Evolutionary conservation across 2,888 invertebrate genomes (phyloP), one percentile per base, ranked within the genome.

Genomic region (Tiliacea citrago): DNA sequence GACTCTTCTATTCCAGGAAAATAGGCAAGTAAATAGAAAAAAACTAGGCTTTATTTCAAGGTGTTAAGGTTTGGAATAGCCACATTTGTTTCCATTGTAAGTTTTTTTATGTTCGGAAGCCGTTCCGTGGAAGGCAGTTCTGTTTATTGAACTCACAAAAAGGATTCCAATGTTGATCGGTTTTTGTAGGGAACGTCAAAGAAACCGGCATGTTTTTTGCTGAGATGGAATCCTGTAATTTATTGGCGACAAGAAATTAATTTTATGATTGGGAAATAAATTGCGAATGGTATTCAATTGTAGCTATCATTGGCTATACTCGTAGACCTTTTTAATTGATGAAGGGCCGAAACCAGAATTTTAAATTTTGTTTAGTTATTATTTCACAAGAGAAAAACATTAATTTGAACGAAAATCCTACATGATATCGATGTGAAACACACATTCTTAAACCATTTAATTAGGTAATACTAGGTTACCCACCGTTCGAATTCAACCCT

Each of bases 151-250:
- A 88, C 82, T 85, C 86, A 88, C 88, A 92, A 93, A 93, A 93
- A 92, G 93, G 92, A 94, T 94, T 94, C 91, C 91, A 90, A 92
- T 93, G 91, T 91, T 91, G 90, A 94, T 94, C 88, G 82, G 86
- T 91, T 93, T 88, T 91, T 90, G 89, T 91, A 88, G 66, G 78
- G 65, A 72, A 61, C 70, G 69, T 89, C 91, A 93, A 93, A 94
- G 92, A 89, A 85, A 89, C 93, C 94, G 93, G 85, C 85, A 78
- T 66, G 68, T 77, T 84, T 91, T 91, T 90, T 90, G 82, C 82
- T 71, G 68, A 35, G 67, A 75, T 75, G 68, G 82, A 83, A 86
- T 81, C 75, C 69, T 86, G 72, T 91, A 90, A 90, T 92, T 90
- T 90, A 90, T 88, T 79, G 82, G 81, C 82, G 79, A 86, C 82